Evolutionary conservation across 2,113 vertebrate species (phyloP).

Genomic region (Panthera uncia): DNA sequence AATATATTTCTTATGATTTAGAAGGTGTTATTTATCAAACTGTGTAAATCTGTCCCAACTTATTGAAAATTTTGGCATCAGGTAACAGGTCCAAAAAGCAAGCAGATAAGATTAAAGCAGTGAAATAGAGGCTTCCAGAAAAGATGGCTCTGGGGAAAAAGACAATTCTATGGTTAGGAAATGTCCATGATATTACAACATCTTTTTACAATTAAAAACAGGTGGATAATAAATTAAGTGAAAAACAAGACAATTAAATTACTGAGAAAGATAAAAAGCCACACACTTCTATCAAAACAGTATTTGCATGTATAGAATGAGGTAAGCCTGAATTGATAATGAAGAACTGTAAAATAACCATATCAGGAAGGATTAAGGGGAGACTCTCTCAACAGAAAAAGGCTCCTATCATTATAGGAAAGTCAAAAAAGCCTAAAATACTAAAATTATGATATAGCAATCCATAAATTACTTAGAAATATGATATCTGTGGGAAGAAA

Average conservation of each 20-base stretch:
- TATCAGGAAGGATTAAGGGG: background rate
- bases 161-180: background rate
- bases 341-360: background rate
- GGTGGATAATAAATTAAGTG: background rate
- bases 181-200: background rate
- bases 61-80: background rate
- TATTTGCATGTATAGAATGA: background rate
- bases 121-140: background rate
- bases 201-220: conserved; percentile 25
- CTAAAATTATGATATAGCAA: background rate
- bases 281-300: background rate
- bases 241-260: conserved; percentile 20
- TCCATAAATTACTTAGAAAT: background rate
- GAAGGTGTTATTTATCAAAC: background rate
- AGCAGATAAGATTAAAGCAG: background rate
- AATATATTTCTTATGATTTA: background rate
- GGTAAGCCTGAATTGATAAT: background rate
- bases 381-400: background rate
- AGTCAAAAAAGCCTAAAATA: background rate
- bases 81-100: background rate
- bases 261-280: background rate
- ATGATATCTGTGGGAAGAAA: background rate
- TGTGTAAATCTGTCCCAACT: background rate
- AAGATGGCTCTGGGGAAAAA: background rate
- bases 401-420: background rate